These are phyloP conservation scores for Pachliopta kotzebuea DNA, from an alignment of 2,888 invertebrate genomes.

Conservation along the genomic window DNA sequence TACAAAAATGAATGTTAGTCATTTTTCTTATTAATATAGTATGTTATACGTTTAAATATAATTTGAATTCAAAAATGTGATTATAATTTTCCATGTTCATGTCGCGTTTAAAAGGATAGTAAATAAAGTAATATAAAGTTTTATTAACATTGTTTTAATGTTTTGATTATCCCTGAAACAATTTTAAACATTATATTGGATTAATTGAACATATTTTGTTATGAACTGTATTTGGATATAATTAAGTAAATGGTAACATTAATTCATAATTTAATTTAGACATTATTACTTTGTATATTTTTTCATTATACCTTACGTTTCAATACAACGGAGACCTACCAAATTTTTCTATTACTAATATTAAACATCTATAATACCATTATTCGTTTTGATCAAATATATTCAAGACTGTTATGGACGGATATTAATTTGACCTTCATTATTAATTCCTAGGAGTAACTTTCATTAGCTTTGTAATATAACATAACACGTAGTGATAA, in stretches of 20 bases:
- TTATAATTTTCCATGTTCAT: background rate
- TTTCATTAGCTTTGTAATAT: conserved; percentile 7
- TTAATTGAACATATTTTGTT: background rate
- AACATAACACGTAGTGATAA: conserved; percentile 18
- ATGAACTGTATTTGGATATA: background rate
- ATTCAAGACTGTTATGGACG: conserved; percentile 7
- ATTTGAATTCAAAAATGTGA: background rate
- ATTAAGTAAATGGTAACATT: background rate
- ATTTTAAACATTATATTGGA: too few species aligned
- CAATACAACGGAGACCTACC: background rate
- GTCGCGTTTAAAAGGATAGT: background rate
- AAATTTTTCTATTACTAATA: background rate
- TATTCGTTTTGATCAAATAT: background rate
- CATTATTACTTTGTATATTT: background rate
- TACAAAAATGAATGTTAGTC: background rate
- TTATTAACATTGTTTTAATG: too few species aligned
- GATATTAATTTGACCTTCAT: conserved; percentile 10
- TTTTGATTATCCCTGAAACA: too few species aligned
- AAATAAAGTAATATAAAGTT: background rate
- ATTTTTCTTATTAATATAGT: background rate
- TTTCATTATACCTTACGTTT: background rate
- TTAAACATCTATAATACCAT: background rate
- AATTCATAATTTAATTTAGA: background rate
- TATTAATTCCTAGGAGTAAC: conserved; percentile 9
- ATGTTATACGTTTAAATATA: background rate